Percentiles rank a stretch among this genome's conserved stretches.
phyloP scores from a whole-genome alignment of 2,797 vertebrate species.

The Champsocephalus esox region DNA sequence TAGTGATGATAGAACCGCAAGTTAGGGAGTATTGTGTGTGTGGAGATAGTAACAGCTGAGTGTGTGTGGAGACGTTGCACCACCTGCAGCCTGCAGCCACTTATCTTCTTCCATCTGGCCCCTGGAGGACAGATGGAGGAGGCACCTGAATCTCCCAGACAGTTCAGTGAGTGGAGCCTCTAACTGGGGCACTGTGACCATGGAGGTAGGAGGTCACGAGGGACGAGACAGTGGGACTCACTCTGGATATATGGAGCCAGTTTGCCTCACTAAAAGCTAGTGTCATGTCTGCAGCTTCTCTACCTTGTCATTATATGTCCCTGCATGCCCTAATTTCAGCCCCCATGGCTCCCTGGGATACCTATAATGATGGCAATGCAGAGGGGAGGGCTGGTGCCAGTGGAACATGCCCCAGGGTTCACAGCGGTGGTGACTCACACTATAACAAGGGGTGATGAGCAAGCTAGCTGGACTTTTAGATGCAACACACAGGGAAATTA shows the following conservation, averaged over 20 bases:
- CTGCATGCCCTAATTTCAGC: conserved; percentile 76
- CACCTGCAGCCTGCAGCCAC: conserved; percentile 66
- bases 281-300: conserved; percentile 72
- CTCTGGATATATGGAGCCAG: conserved; percentile 78
- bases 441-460: conserved; percentile 47
- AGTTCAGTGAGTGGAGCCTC: conserved; percentile 30
- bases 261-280: conserved; percentile 72
- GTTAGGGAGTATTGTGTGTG: conserved; percentile 18
- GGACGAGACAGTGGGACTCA: conserved; percentile 35
- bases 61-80: conserved; percentile 48
- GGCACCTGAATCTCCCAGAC: conserved; percentile 64
- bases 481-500: conserved; percentile 39
- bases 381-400: conserved; percentile 71
- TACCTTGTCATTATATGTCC: conserved; percentile 83
- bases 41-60: conserved; percentile 44
- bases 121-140: conserved; percentile 56
- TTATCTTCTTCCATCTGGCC: conserved; percentile 69
- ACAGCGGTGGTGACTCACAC: conserved; percentile 65
- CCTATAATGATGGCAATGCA: conserved; percentile 78
- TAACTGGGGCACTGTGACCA: conserved; percentile 24
- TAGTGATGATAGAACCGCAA: conserved; percentile 58
- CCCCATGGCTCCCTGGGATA: conserved; percentile 63
- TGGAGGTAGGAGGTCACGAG: conserved; percentile 4
- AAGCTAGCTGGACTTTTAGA: conserved; percentile 55
- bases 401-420: conserved; percentile 65